phyloP scores from a whole-genome alignment of 2,797 vertebrate species.

The Naso thynnoides region DNA sequence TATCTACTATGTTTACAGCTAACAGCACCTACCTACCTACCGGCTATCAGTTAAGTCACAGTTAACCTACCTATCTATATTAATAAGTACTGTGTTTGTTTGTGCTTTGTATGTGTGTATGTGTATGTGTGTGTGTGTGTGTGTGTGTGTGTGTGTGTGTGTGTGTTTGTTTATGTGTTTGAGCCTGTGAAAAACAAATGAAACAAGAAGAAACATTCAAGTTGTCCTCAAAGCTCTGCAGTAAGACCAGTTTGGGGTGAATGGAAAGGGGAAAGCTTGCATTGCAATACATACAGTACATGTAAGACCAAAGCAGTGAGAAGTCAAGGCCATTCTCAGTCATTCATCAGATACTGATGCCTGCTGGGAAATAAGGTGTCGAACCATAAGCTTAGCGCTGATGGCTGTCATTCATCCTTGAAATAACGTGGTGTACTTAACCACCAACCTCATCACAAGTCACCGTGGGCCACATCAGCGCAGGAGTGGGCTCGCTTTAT shows the following conservation, averaged over 20 bases:
- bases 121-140: background rate
- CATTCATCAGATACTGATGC: constrained; percentile 85
- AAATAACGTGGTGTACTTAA: constrained; percentile 64
- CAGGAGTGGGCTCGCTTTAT: constrained; percentile 55
- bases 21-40: constrained; percentile 73
- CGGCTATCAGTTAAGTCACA: constrained; percentile 73
- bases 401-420: constrained; percentile 80
- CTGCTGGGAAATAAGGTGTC: constrained; percentile 77
- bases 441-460: constrained; percentile 67
- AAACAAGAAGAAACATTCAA: constrained; percentile 84
- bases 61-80: constrained; percentile 70
- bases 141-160: background rate
- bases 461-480: constrained; percentile 50
- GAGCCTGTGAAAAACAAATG: constrained; percentile 66
- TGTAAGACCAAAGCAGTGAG: constrained; percentile 82
- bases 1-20: constrained; percentile 69
- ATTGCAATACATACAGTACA: constrained; percentile 80
- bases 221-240: constrained; percentile 84
- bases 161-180: constrained; percentile 38
- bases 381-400: constrained; percentile 75
- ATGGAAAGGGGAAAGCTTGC: constrained; percentile 75
- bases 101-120: too few relatives aligned
- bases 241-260: constrained; percentile 79
- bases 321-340: constrained; percentile 84
- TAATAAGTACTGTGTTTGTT: constrained; percentile 60